These are phyloP conservation scores for Steinernema carpocapsae DNA, from an alignment of 2,888 invertebrate species.

Conservation along the genomic window DNA sequence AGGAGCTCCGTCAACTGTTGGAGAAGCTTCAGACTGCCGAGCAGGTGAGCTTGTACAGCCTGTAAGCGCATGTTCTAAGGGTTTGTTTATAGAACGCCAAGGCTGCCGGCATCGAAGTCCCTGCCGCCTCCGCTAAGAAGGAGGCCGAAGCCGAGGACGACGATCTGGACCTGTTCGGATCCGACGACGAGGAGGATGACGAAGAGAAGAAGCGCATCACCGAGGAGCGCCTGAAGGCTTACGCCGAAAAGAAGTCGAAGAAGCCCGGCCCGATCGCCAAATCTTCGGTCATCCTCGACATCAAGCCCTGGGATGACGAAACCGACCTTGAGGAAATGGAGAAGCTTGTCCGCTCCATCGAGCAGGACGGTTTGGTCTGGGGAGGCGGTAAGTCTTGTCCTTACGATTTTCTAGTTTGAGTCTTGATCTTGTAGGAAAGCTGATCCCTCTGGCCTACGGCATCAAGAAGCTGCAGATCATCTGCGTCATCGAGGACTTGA, in stretches of 20 bases:
- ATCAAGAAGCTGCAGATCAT: conserved; percentile 65
- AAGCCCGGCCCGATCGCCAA: conserved; percentile 81
- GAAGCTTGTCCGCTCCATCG: conserved; percentile 43
- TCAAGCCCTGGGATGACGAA: conserved; percentile 52
- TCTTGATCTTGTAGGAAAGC: conserved; percentile 46
- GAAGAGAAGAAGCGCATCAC: conserved; percentile 57
- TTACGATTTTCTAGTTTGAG: no score
- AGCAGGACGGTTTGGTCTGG: conserved; percentile 50
- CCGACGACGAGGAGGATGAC: conserved; percentile 61
- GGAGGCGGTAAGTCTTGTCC: conserved; percentile 41
- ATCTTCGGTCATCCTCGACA: conserved; percentile 82
- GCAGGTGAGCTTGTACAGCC: background rate
- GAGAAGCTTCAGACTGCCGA: conserved; percentile 43
- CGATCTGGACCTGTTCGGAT: conserved; percentile 63
- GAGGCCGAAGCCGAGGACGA: conserved; percentile 48
- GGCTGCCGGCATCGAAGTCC: background rate
- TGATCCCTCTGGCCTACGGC: conserved; percentile 52
- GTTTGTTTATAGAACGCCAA: background rate
- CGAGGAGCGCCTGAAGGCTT: conserved; percentile 46
- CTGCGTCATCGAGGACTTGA: conserved; percentile 64
- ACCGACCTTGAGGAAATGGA: conserved; percentile 49
- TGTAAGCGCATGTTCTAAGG: background rate
- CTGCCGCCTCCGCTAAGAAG: conserved; percentile 41
- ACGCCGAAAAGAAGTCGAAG: conserved; percentile 49
- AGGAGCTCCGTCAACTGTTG: conserved; percentile 47